Evolutionary conservation across 2,797 vertebrate genomes (phyloP).

Genomic region (Enteromius afrohamiltoni): DNA sequence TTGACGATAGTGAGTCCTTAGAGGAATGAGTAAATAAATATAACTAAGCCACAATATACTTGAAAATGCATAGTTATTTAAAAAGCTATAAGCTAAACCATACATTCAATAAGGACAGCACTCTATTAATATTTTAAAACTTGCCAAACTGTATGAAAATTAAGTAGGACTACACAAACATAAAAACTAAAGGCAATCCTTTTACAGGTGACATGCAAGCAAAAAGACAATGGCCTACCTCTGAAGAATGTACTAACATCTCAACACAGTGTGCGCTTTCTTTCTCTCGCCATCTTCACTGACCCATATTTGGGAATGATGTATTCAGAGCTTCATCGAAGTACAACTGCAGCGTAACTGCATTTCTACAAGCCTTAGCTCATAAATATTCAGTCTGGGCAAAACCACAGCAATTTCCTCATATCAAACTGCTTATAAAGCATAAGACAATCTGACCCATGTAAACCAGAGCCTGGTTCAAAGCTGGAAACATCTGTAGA

Average conservation of each 20-base stretch:
- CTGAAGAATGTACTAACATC: neutral
- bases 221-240: constrained; percentile 31
- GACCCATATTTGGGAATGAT: constrained; percentile 41
- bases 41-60: neutral
- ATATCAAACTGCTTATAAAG: constrained; percentile 7
- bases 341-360: constrained; percentile 35
- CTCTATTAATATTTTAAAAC: neutral
- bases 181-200: neutral
- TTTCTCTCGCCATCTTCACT: constrained; percentile 28
- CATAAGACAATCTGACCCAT: constrained; percentile 10
- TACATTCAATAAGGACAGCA: neutral
- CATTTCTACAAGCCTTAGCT: constrained; percentile 34
- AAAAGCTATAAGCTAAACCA: neutral
- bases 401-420: neutral
- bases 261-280: constrained; percentile 8
- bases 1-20: neutral
- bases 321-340: constrained; percentile 19
- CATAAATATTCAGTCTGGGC: constrained; percentile 41
- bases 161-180: neutral
- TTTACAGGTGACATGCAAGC: neutral
- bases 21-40: neutral
- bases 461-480: constrained; percentile 22
- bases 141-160: neutral
- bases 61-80: neutral
- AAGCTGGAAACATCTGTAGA: constrained; percentile 27